Conservation (phyloP, 2,113 vertebrate genomes). For the Antechinus flavipes region DNA sequence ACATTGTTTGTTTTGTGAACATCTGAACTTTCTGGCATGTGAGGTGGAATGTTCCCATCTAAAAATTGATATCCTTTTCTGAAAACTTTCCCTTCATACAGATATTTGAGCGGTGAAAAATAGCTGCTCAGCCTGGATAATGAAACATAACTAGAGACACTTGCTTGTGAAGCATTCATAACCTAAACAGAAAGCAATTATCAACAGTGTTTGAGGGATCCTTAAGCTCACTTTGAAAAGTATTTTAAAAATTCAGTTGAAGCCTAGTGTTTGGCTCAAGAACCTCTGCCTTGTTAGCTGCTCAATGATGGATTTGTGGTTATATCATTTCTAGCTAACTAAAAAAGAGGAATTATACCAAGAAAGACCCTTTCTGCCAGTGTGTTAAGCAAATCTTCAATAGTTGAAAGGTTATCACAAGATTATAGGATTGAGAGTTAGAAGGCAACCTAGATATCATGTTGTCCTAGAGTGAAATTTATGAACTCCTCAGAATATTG, state of each 20-base stretch:
- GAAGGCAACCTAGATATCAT: neutral
- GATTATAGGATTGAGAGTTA: neutral
- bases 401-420: neutral
- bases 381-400: constrained; percentile 25
- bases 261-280: neutral
- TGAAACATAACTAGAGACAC: neutral
- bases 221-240: constrained; percentile 35
- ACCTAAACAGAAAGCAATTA: constrained; percentile 29
- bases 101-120: constrained; percentile 12
- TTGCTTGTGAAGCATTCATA: constrained; percentile 4
- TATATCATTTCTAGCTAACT: constrained; percentile 13
- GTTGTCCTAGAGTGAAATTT: neutral
- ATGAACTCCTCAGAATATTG: neutral
- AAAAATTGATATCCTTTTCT: constrained; percentile 32
- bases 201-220: neutral
- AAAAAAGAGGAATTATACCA: constrained; percentile 20
- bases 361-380: neutral
- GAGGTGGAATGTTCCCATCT: constrained; percentile 45
- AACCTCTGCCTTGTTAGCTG: neutral
- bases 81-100: constrained; percentile 23
- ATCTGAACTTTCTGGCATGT: constrained; percentile 26
- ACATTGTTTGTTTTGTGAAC: constrained; percentile 30
- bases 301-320: constrained; percentile 33
- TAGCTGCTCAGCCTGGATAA: neutral
- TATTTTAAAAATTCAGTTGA: constrained; percentile 15